Base-by-base conservation (phyloP, 2,113 vertebrate species). In the Sminthopsis crassicaudata region DNA sequence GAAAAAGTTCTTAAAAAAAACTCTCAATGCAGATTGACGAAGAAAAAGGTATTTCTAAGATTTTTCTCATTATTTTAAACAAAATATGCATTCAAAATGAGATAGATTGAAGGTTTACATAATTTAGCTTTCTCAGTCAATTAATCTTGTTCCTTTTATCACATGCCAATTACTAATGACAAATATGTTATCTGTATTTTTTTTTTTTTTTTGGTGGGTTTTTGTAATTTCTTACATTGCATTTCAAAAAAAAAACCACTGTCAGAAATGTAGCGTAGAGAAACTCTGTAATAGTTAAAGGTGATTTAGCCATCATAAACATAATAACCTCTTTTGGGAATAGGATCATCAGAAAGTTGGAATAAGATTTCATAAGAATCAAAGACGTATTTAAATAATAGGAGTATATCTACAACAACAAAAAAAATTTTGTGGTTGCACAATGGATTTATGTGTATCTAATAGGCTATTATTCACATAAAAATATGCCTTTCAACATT, bases 1-100 rank as follows among this genome's bases (percentile, higher is more conserved):
- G 88, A 54, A 51, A 96, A 94, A 91, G n/a, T 96, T 23, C n/a
- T 36, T 90, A 19, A 93, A 91, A 93, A 91, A 46, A 90, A 89
- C 36, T 91, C 91, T 91, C 10, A 51, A 11, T 93, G 93, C 94
- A 96, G n/a, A 36, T 76, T 93, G 6, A 42, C 94, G 53, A 42
- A 10, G 89, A 54, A 92, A 67, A 93, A 90, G 46, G 84, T 93
- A 76, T 92, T 91, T 96, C 92, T 95, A 2, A 30, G 54, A n/a
- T 46, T 26, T 94, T 55, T 95, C 94, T 60, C 11, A 53, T 93
- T 92, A 42, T 90, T 91, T 94, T 50, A 53, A 57, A 88, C 95
- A 51, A 93, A 6, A 90, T 96, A 90, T 90, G 23, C 53, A 30
- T 93, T 93, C 12, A 53, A 27, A 14, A 0, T 94, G 11, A 46